These are phyloP conservation scores for Sylvilagus bachmani DNA, from an alignment of 2,113 vertebrate genomes.

Conservation along the genomic window DNA sequence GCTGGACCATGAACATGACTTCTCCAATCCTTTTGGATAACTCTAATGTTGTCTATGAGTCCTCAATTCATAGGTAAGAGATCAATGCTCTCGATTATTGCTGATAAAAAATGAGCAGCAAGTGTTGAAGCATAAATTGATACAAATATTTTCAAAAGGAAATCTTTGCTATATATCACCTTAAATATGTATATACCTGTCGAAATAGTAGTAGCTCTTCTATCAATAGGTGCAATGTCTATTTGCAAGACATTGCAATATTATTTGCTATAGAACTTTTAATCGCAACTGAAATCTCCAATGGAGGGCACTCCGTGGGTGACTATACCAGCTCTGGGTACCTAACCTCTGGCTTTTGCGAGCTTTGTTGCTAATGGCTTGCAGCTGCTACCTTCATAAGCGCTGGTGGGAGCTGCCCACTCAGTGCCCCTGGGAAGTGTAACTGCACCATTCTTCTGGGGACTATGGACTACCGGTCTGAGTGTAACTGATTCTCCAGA, in stretches of 20 bases:
- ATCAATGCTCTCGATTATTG: not conserved
- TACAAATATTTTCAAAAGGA: slow-evolving; percentile 34
- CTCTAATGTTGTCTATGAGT: not conserved
- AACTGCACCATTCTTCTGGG: not conserved
- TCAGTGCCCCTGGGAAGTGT: not conserved
- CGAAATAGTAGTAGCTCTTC: not conserved
- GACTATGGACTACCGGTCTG: not conserved
- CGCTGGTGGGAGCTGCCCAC: not conserved
- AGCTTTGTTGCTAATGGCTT: not conserved
- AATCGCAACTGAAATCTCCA: not conserved
- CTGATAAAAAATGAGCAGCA: not conserved
- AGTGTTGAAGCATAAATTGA: not conserved
- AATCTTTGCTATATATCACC: not conserved
- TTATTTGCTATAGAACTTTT: not conserved
- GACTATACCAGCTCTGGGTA: not conserved
- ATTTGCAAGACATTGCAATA: not conserved
- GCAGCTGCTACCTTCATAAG: not conserved
- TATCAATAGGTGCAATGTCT: not conserved
- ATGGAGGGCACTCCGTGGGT: not conserved
- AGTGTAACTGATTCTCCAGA: not conserved
- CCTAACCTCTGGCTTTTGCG: not conserved
- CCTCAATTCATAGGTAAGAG: not conserved
- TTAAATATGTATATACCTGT: not conserved
- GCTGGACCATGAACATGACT: not conserved
- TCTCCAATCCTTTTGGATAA: not conserved